These are phyloP conservation scores for Sternotherus odoratus DNA, from an alignment of 2,797 vertebrate species.

Conservation along the genomic window DNA sequence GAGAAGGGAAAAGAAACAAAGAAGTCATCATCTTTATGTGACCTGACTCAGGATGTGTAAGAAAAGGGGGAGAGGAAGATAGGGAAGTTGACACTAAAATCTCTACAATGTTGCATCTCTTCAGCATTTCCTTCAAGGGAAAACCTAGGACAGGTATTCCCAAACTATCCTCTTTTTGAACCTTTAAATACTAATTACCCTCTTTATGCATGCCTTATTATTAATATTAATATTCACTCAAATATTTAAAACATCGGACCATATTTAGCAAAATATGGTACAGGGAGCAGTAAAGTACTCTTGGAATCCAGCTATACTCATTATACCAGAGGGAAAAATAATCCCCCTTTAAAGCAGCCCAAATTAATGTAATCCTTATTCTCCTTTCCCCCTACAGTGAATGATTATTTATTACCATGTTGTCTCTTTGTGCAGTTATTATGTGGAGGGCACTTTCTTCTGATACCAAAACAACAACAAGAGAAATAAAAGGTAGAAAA, in stretches of 20 bases:
- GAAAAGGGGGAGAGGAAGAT: not conserved
- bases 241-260: not conserved
- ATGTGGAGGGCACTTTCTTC: not conserved
- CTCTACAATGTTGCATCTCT: not conserved
- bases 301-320: not conserved
- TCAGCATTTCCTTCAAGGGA: not conserved
- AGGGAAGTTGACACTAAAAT: not conserved
- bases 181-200: not conserved
- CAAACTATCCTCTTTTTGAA: not conserved
- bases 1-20: not conserved
- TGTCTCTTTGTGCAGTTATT: not conserved
- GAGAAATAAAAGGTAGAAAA: not conserved
- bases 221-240: not conserved
- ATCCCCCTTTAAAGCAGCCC: not conserved
- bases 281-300: fast-evolving
- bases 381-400: not conserved
- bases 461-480: not conserved
- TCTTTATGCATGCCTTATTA: not conserved
- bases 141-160: not conserved
- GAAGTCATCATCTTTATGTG: not conserved
- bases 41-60: not conserved
- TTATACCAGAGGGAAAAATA: not conserved
- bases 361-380: not conserved
- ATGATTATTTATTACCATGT: not conserved
- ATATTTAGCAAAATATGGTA: not conserved